Evolutionary conservation across 2,888 invertebrate species (phyloP), one percentile per base, ranked within the genome.

Genomic region (Eubasilissa splendida): DNA sequence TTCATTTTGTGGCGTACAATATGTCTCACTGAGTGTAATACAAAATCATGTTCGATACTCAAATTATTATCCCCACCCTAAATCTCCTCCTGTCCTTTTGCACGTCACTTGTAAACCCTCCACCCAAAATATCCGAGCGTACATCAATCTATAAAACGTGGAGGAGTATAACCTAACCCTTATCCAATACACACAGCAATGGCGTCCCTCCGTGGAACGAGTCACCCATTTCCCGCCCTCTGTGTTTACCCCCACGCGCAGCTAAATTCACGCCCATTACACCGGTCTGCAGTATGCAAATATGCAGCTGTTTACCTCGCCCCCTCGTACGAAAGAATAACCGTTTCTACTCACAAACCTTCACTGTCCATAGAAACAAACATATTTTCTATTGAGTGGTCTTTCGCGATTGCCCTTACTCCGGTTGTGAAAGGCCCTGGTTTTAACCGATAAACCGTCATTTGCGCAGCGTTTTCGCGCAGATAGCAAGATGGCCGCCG

Each of bases 81-180:
- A 71, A 50, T 59, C 65, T 76, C 80, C 80, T 73, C 77, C 54
- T 80, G 77, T 80, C 77, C 80, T 80, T 80, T 63, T 80, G 73
- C 77, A 77, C 77, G 80, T 80, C 80, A 80, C 80, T 73, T 70
- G 76, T 76, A 76, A 80, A 65, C 80, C 80, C 80, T 80, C 78
- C 74, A 70, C 75, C 81, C 77, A 56, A 78, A 65, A 77, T 81
- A 81, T 81, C 68, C 75, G 70, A 81, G 78, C 81, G 73, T 60
- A 81, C 81, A 81, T 81, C 81, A 81, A 81, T 81, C 81, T 78
- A 78, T 78, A 78, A 68, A 76, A 80, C 73, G 80, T 80, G 80
- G 53, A 77, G 68, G 59, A 81, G 77, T 77, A 77, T 77, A 80
- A 66, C 74, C 77, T 77, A 81, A 81, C 81, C 78, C 81, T 81